phyloP scores from a whole-genome alignment of 2,797 vertebrate species.

The Dryobates pubescens region DNA sequence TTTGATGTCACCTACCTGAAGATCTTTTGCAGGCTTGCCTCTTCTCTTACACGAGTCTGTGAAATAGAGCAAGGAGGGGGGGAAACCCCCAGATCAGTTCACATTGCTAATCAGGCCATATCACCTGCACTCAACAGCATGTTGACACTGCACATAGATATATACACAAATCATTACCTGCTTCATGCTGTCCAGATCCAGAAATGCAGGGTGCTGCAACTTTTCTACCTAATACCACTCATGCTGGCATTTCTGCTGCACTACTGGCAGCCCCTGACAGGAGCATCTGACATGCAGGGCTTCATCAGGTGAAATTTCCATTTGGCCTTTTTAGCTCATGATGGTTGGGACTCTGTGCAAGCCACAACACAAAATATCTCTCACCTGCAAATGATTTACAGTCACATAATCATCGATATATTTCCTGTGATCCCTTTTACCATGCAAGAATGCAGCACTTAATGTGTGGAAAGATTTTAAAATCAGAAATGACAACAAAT shows the following conservation, averaged over 20 bases:
- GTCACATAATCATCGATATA: constrained; percentile 3
- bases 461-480: not conserved
- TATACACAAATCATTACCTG: constrained; percentile 30
- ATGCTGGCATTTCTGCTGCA: constrained; percentile 18
- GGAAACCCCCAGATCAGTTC: not conserved
- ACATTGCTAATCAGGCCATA: not conserved
- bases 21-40: not conserved
- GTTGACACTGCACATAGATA: not conserved
- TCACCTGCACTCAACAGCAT: not conserved
- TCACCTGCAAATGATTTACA: constrained; percentile 22
- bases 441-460: not conserved
- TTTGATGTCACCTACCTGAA: constrained; percentile 5
- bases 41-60: not conserved
- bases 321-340: constrained; percentile 28
- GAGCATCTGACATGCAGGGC: not conserved
- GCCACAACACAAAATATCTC: constrained; percentile 45
- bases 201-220: constrained; percentile 1
- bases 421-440: not conserved
- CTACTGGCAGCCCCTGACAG: not conserved
- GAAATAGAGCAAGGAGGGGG: not conserved
- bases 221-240: constrained; percentile 36
- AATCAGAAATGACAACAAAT: not conserved
- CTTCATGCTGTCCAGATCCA: constrained; percentile 2
- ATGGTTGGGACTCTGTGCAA: constrained; percentile 28
- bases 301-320: constrained; percentile 37